phyloP scores from a whole-genome alignment of 2,113 vertebrate genomes.

The Ictidomys tridecemlineatus region DNA sequence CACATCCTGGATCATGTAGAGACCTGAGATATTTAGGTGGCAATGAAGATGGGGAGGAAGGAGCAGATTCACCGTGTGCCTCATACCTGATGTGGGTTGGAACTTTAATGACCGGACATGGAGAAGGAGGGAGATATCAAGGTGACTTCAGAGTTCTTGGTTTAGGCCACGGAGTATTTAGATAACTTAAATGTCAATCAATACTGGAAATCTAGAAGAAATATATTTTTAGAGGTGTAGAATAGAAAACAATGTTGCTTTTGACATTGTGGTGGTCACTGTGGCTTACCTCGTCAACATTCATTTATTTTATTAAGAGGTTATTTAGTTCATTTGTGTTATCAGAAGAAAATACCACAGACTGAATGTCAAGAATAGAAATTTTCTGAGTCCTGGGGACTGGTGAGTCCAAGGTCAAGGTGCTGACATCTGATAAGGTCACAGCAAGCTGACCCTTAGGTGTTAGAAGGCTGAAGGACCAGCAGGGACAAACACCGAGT shows the following conservation, averaged over 20 bases:
- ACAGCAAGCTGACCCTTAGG: not conserved
- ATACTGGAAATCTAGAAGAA: not conserved
- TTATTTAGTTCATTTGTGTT: not conserved
- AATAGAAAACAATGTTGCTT: not conserved
- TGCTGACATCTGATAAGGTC: not conserved
- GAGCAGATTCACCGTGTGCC: not conserved
- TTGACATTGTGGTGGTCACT: not conserved
- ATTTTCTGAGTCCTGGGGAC: not conserved
- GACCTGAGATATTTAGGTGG: not conserved
- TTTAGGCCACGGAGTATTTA: not conserved
- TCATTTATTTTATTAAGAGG: conserved; percentile 44
- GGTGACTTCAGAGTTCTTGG: not conserved
- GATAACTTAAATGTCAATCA: not conserved
- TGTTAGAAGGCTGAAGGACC: not conserved
- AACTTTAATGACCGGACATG: not conserved
- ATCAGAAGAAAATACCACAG: not conserved
- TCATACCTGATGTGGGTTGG: not conserved
- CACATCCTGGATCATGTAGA: not conserved
- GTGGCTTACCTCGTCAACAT: not conserved
- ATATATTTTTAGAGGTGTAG: not conserved
- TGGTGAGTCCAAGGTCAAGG: not conserved
- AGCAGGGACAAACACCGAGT: not conserved
- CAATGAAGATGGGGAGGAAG: not conserved
- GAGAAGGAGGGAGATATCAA: not conserved
- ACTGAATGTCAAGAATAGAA: not conserved